A percentile compares a stretch with the other conserved stretches of the same genome.
Conservation (phyloP, 2,113 vertebrate species). For the Hepsetus odoe region DNA sequence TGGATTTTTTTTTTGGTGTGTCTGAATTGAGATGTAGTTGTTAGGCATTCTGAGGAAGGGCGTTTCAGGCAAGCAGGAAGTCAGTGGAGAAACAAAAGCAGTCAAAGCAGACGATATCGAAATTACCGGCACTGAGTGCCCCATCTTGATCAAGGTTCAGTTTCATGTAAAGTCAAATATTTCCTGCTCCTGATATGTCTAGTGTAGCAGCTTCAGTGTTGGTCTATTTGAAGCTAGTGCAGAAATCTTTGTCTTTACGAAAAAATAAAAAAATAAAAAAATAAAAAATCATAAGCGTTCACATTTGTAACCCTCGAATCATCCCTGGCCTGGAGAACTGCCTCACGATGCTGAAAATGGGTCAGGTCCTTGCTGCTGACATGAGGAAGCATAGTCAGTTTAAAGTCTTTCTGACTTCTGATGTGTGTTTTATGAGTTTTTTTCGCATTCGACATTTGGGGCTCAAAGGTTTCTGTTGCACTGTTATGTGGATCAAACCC, state of each 20-base stretch:
- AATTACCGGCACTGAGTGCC: background rate
- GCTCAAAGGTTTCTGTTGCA: background rate
- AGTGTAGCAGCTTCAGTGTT: background rate
- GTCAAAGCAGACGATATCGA: background rate
- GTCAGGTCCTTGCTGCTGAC: background rate
- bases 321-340: conserved; percentile 2
- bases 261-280: too few relatives aligned
- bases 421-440: conserved; percentile 23
- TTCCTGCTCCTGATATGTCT: background rate
- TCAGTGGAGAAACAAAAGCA: background rate
- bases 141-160: background rate
- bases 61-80: background rate
- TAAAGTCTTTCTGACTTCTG: conserved; percentile 27
- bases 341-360: conserved; percentile 16
- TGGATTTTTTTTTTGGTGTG: background rate
- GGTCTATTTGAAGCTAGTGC: background rate
- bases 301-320: conserved; percentile 21
- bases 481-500: conserved; percentile 42
- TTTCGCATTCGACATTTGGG: conserved; percentile 8
- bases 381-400: background rate
- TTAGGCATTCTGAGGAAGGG: background rate
- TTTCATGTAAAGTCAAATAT: background rate
- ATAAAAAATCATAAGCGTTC: too few relatives aligned
- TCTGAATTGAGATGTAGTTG: conserved; percentile 1
- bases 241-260: background rate